Evolutionary conservation across 2,888 invertebrate genomes (phyloP), one percentile per base, ranked within the genome.

Genomic region (Sinhomidia bicolor): DNA sequence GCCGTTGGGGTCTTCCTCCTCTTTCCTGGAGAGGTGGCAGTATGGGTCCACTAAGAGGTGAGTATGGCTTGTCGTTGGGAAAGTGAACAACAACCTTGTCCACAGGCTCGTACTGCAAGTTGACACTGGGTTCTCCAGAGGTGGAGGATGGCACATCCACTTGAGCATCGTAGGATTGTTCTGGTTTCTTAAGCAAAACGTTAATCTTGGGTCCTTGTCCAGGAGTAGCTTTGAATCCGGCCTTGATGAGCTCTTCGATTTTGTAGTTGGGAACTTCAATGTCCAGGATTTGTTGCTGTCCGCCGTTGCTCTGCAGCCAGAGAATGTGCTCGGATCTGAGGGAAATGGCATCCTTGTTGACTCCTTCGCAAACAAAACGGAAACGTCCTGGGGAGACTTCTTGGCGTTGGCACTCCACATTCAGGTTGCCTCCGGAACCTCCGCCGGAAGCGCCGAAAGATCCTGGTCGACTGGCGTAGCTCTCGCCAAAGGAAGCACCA

Each of bases 201-300:
- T 91, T 91, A 76, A 91, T 90, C 79, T 88, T 89, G 54, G 90
- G 78, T 44, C 89, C 89, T 26, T 51, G 47, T 20, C 89, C 90
- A 5, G 71, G 65, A 0, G 51, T 5, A 2, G 81, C 71, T 60
- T 90, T 91, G 89, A 89, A 91, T 88, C 90, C 91, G 76, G 91
- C 91, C 81, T 91, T 91, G 90, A 91, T 91, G 85, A 91, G 89
- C 79, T 91, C 91, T 44, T 90, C 90, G 36, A 91, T 90, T 23
- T 90, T 90, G 90, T 91, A 91, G 85, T 91, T 91, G 78, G 91
- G 91, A 20, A 91, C 89, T 84, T 90, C 91, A 85, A 91, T 89
- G 20, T 91, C 90, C 20, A 91, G 60, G 26, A 87, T 79, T 87
- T 90, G 90, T 60, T 83, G 62, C 29, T 89, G 84, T 12, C 90